Percentiles rank a stretch among this genome's conserved stretches.
phyloP scores from a whole-genome alignment of 2,888 invertebrate genomes.

The Napeogenes inachia region DNA sequence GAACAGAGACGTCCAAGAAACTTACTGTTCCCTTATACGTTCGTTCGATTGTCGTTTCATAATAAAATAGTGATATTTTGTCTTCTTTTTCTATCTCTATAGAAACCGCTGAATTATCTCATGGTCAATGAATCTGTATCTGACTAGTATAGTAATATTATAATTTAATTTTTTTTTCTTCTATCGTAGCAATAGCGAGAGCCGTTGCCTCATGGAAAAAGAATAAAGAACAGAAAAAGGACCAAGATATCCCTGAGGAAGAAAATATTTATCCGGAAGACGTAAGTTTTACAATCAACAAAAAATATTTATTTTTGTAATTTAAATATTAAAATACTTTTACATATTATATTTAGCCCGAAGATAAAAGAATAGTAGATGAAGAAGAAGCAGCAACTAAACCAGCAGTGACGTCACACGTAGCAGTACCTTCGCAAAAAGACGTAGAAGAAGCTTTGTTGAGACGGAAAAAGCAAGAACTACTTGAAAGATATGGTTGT shows the following conservation, averaged over 20 bases:
- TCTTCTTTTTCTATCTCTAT: no score
- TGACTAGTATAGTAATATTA: not conserved
- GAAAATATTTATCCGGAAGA: constrained; percentile 83
- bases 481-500: constrained; percentile 89
- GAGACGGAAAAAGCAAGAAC: constrained; percentile 92
- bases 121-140: no score
- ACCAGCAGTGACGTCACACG: constrained; percentile 76
- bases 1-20: no score
- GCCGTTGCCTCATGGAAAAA: constrained; percentile 86
- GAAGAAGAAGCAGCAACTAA: constrained; percentile 42
- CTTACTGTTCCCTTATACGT: no score
- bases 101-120: no score
- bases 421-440: constrained; percentile 95
- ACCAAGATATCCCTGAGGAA: constrained; percentile 81
- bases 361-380: constrained; percentile 63
- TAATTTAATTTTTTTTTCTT: constrained; percentile 8
- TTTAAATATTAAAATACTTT: no score
- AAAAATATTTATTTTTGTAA: not conserved
- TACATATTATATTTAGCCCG: constrained; percentile 46
- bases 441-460: constrained; percentile 96
- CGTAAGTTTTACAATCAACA: constrained; percentile 47
- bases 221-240: constrained; percentile 73
- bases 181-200: constrained; percentile 55
- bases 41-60: no score
- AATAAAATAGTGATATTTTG: no score